Percentiles rank a stretch among this genome's conserved stretches.
phyloP scores from a whole-genome alignment of 1,140 invertebrate genomes.

The Coelopa frigida region DNA sequence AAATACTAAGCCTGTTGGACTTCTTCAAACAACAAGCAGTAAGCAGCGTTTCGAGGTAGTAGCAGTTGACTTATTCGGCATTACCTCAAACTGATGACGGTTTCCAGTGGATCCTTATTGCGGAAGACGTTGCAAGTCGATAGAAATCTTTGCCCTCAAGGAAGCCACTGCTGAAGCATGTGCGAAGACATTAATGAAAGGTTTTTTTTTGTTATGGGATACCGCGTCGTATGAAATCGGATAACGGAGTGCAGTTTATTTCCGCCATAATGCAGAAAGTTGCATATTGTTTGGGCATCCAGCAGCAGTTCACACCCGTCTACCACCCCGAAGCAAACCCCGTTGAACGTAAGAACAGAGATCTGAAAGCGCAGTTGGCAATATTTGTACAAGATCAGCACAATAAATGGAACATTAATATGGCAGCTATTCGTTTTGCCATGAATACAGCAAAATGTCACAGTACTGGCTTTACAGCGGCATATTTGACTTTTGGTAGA shows the following conservation, averaged over 20 bases:
- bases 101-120: too few relatives aligned
- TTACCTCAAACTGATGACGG: too few relatives aligned
- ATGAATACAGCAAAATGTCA: slow-evolving; percentile 41
- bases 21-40: too few relatives aligned
- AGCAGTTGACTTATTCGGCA: too few relatives aligned
- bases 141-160: too few relatives aligned
- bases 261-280: slow-evolving; percentile 12
- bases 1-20: too few relatives aligned
- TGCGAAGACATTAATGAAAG: too few relatives aligned
- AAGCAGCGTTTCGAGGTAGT: too few relatives aligned
- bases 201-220: slow-evolving; percentile 13
- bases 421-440: slow-evolving; percentile 41
- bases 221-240: slow-evolving; percentile 7
- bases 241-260: slow-evolving; percentile 13
- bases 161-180: too few relatives aligned
- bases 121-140: too few relatives aligned
- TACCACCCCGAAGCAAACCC: too few relatives aligned
- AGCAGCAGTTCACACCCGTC: slow-evolving; percentile 38
- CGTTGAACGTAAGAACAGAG: slow-evolving; percentile 37
- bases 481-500: slow-evolving; percentile 39
- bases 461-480: too few relatives aligned
- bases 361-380: slow-evolving; percentile 37
- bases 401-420: slow-evolving; percentile 33
- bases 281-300: slow-evolving; percentile 20
- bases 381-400: slow-evolving; percentile 27